These are phyloP conservation scores for Gnathonemus echidnorhynchus DNA, from an alignment of 2,113 vertebrate species.

Conservation along the genomic window DNA sequence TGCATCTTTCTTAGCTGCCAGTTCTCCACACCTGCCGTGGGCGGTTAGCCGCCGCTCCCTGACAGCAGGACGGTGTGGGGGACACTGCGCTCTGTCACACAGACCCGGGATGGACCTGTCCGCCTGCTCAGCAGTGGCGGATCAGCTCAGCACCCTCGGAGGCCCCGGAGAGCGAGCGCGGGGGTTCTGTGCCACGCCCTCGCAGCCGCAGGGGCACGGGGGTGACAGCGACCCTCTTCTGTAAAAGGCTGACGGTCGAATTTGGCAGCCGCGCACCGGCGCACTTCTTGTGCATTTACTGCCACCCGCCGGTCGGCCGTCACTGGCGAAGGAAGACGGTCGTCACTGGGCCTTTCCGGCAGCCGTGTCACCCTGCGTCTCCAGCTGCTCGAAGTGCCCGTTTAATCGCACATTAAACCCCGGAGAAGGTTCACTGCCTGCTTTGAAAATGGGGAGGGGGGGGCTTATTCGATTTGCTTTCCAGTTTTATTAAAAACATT, in stretches of 20 bases:
- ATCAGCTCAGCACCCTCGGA: background rate
- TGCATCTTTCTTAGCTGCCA: constrained; percentile 53
- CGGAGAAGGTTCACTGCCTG: constrained; percentile 53
- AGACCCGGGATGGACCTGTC: background rate
- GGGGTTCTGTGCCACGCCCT: background rate
- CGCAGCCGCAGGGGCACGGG: background rate
- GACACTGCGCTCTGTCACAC: background rate
- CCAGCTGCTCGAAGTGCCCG: constrained; percentile 21
- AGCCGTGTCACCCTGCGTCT: background rate
- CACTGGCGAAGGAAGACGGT: background rate
- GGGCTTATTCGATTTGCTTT: constrained; percentile 43
- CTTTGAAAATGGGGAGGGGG: constrained; percentile 29
- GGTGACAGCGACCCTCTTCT: background rate
- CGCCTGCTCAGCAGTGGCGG: background rate
- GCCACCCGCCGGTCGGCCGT: background rate
- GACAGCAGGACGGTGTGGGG: background rate
- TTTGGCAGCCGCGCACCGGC: background rate
- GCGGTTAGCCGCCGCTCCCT: background rate
- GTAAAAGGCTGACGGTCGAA: background rate
- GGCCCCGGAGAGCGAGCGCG: background rate
- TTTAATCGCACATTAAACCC: constrained; percentile 47
- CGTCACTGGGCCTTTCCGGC: background rate
- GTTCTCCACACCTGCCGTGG: constrained; percentile 32
- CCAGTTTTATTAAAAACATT: constrained; percentile 49
- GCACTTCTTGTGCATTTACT: background rate